A percentile compares a stretch with the other conserved stretches of the same genome.
Conservation (phyloP, 2,797 vertebrate genomes). For the Cetoscarus ocellatus region DNA sequence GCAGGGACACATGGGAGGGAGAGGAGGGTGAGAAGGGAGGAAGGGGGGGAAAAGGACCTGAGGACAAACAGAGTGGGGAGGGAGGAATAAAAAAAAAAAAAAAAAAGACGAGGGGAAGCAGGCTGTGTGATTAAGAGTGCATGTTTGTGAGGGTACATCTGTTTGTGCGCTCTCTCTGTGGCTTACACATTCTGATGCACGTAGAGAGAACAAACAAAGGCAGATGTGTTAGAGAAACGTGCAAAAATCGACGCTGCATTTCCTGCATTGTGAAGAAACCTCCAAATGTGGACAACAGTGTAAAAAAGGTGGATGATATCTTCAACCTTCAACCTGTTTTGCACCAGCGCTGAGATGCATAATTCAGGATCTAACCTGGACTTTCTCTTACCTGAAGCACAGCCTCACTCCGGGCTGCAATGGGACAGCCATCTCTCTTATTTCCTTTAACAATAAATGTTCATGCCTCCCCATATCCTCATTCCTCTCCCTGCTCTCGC, state of each 20-base stretch:
- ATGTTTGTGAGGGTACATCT: conserved; percentile 57
- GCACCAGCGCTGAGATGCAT: conserved; percentile 54
- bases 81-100: conserved; percentile 11
- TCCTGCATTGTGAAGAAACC: background rate
- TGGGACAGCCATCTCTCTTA: conserved; percentile 71
- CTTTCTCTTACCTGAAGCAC: conserved; percentile 64
- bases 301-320: conserved; percentile 42
- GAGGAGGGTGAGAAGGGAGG: conserved; percentile 80
- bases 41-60: conserved; percentile 82
- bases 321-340: conserved; percentile 38
- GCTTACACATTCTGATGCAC: conserved; percentile 72
- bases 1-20: conserved; percentile 82
- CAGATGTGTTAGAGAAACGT: conserved; percentile 14
- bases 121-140: conserved; percentile 61
- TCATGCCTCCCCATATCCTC: conserved; percentile 70
- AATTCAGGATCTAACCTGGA: conserved; percentile 69
- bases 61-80: conserved; percentile 83
- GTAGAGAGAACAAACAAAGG: conserved; percentile 30
- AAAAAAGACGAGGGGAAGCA: conserved; percentile 14
- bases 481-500: conserved; percentile 48
- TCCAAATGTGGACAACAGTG: conserved; percentile 14
- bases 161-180: conserved; percentile 49
- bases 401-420: conserved; percentile 56
- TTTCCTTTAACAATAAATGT: conserved; percentile 81
- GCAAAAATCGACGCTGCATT: background rate